A percentile compares a stretch with the other conserved stretches of the same genome.
Conservation (phyloP, 2,113 vertebrate species). For the Mirounga angustirostris region DNA sequence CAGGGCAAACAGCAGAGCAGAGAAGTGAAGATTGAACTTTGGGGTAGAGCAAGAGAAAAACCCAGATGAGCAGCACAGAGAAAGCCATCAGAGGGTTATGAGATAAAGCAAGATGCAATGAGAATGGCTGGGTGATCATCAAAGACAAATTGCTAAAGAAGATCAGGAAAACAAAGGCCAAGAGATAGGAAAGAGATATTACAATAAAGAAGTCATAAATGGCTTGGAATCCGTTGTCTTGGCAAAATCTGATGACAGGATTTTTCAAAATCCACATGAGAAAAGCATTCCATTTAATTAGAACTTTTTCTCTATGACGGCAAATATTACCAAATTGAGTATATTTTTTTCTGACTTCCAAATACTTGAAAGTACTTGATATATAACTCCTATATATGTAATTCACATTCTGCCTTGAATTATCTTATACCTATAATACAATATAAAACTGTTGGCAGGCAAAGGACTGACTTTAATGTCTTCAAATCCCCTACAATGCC, state of each 20-base stretch:
- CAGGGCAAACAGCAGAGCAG: background rate
- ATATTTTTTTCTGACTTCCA: slow-evolving; percentile 1
- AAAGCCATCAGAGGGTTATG: background rate
- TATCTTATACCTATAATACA: background rate
- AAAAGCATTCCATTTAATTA: background rate
- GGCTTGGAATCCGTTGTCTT: background rate
- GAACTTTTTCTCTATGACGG: background rate
- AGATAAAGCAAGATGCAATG: background rate
- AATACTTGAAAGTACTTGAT: background rate
- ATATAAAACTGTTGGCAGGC: background rate
- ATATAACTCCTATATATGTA: background rate
- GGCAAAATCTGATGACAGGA: background rate
- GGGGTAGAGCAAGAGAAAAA: background rate
- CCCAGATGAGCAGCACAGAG: background rate
- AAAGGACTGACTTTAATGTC: background rate
- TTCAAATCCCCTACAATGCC: background rate
- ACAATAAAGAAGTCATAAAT: background rate
- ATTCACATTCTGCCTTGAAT: slow-evolving; percentile 2
- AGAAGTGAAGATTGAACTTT: background rate
- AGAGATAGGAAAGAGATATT: background rate
- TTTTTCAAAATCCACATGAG: background rate
- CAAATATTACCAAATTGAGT: background rate
- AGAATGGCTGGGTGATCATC: background rate
- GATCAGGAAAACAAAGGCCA: background rate
- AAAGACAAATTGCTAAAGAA: background rate